These are phyloP conservation scores for Orthosia gracilis DNA, from an alignment of 2,888 invertebrate species.

Conservation along the genomic window DNA sequence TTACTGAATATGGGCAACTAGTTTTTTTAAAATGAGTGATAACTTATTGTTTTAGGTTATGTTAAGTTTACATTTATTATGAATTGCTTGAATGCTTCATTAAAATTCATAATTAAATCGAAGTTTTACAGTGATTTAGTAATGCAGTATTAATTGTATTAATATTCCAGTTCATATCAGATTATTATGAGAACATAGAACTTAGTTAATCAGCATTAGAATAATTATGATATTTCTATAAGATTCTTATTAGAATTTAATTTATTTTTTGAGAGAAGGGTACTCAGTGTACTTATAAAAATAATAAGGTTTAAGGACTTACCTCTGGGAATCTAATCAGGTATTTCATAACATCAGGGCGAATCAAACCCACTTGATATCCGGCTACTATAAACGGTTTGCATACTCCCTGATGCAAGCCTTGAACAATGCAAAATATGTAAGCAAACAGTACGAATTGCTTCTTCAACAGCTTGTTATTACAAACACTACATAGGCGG, in stretches of 20 bases:
- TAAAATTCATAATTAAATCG: background rate
- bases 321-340: conserved; percentile 96
- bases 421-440: conserved; percentile 85
- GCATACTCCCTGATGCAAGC: conserved; percentile 94
- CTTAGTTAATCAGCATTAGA: conserved; percentile 2
- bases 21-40: background rate
- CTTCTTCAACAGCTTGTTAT: conserved; percentile 59
- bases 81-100: background rate
- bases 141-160: conserved; percentile 1
- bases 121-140: background rate
- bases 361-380: conserved; percentile 96
- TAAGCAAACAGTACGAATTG: conserved; percentile 65
- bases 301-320: conserved; percentile 63
- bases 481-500: conserved; percentile 54
- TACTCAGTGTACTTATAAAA: background rate
- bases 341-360: conserved; percentile 96
- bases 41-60: background rate
- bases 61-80: background rate
- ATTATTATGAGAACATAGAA: background rate
- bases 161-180: background rate
- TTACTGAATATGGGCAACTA: background rate
- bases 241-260: background rate
- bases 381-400: conserved; percentile 97
- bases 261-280: background rate
- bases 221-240: background rate